Evolutionary conservation across 1,140 invertebrate genomes (phyloP).

Genomic region (Drosophila ananassae): DNA sequence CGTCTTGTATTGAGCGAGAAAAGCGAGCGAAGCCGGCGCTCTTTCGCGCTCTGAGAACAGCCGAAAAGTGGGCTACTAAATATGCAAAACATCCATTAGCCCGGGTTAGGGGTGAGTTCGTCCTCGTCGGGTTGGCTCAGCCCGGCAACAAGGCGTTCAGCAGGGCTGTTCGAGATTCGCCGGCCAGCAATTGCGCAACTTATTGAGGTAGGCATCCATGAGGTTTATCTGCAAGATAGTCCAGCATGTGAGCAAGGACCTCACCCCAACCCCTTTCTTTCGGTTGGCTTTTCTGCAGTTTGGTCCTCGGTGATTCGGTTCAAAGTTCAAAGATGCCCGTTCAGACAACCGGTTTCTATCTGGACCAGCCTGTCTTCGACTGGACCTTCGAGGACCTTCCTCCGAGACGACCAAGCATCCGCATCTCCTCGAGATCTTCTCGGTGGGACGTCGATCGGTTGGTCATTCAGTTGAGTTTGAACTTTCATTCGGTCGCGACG

Average conservation of each 20-base stretch:
- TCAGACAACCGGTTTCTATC: constrained; percentile 67
- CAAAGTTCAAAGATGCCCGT: constrained; percentile 74
- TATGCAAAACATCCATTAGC: constrained; percentile 38
- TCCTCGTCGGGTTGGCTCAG: constrained; percentile 27
- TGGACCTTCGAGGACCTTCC: constrained; percentile 48
- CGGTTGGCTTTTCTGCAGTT: constrained; percentile 23
- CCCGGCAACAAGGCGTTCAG: constrained; percentile 26
- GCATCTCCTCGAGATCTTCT: constrained; percentile 38
- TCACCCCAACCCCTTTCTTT: constrained; percentile 19
- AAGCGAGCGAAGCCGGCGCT: constrained; percentile 18
- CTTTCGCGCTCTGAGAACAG: not conserved
- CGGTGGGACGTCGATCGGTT: constrained; percentile 32
- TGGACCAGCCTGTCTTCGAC: constrained; percentile 75
- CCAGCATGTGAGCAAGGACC: not conserved
- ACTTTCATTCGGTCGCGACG: constrained; percentile 80
- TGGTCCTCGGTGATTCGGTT: constrained; percentile 44
- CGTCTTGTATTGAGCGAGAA: constrained; percentile 13
- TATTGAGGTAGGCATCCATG: constrained; percentile 73
- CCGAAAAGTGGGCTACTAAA: constrained; percentile 61
- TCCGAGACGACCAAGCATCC: constrained; percentile 48
- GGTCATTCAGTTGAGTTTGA: constrained; percentile 75
- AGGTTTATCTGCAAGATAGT: constrained; percentile 41
- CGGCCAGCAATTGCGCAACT: constrained; percentile 54
- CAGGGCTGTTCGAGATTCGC: constrained; percentile 29
- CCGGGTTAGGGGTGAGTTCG: constrained; percentile 50